Evolutionary conservation across 2,797 vertebrate genomes (phyloP), one percentile per base, ranked within the genome.

Genomic region (Centroberyx gerrardi): DNA sequence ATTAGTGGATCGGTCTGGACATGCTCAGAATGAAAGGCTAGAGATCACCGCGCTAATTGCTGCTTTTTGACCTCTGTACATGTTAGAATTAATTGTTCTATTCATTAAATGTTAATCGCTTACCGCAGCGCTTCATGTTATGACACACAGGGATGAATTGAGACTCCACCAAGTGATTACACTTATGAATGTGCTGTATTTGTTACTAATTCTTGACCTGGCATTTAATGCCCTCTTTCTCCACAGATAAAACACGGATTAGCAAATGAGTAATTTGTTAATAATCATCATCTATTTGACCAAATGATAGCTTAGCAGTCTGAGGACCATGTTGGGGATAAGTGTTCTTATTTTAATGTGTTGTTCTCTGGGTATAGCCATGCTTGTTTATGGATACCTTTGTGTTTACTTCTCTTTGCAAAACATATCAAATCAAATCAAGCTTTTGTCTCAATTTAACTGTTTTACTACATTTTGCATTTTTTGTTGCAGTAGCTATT

Each of bases 21-120:
- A 40, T 58, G 74, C 78, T 65, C 79, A 66, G 69, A 83, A 33
- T 60, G 75, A 62, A 52, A 61, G 61, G 55, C 74, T 18, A 64
- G 72, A 87, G 82, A 88, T 91, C 87, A 81, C 66, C 62, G 7
- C 44, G 1, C 81, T 90, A 87, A 92, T 90, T 91, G 90, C 74
- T 66, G 76, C 76, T 76, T 85, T 89, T 89, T 82, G 85, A 85
- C 82, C 88, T 62, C 53, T 58, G 59, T 71, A 74, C 84, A 82
- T 59, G 76, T 86, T 73, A 8, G 51, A 83, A 67, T 85, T 87
- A 86, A 90, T 89, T 85, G 78, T 85, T 87, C 75, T 59, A 53
- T 87, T 88, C 88, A 88, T 80, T 88, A 62, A 58, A 66, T 44
- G 61, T 67, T 75, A 86, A 87, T 85, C 54, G 51, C 76, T 64